Percentiles rank a stretch among this genome's conserved stretches.
These are phyloP conservation scores for Trichogramma evanescens DNA, from an alignment of 2,888 invertebrate species.

Conservation along the genomic window DNA sequence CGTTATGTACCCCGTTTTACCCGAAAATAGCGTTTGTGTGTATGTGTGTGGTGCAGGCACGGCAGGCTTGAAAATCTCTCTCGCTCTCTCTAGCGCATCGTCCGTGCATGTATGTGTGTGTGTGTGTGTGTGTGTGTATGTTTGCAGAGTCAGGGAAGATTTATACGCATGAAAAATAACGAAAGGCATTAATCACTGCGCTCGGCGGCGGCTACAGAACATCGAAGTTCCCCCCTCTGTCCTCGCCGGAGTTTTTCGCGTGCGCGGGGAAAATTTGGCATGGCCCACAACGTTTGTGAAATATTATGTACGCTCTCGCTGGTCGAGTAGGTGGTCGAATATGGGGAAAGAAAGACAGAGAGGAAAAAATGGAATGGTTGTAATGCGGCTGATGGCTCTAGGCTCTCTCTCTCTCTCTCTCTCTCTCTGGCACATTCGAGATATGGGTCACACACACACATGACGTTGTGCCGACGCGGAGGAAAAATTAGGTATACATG, in stretches of 20 bases:
- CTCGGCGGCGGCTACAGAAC: not conserved
- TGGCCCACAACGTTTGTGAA: not conserved
- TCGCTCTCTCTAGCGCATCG: slow-evolving; percentile 8
- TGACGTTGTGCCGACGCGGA: no score
- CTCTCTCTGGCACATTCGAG: no score
- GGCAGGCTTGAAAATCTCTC: not conserved
- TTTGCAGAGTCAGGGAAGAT: not conserved
- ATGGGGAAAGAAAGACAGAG: no score
- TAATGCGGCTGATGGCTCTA: no score
- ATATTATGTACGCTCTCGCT: no score
- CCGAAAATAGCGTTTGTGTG: not conserved
- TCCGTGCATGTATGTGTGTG: slow-evolving; percentile 17
- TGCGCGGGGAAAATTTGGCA: slow-evolving; percentile 13
- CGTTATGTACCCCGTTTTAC: no score
- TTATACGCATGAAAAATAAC: slow-evolving; percentile 14
- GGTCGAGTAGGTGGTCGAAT: no score
- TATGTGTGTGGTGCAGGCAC: not conserved
- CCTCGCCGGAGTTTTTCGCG: slow-evolving; percentile 4
- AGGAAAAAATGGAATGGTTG: no score
- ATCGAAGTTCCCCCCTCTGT: not conserved
- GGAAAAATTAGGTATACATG: no score
- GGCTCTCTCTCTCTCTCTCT: no score
- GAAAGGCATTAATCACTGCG: slow-evolving; percentile 14
- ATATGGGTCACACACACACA: no score
- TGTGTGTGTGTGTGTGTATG: not conserved